phyloP scores from a whole-genome alignment of 2,113 vertebrate genomes.

The Dromas ardeola region DNA sequence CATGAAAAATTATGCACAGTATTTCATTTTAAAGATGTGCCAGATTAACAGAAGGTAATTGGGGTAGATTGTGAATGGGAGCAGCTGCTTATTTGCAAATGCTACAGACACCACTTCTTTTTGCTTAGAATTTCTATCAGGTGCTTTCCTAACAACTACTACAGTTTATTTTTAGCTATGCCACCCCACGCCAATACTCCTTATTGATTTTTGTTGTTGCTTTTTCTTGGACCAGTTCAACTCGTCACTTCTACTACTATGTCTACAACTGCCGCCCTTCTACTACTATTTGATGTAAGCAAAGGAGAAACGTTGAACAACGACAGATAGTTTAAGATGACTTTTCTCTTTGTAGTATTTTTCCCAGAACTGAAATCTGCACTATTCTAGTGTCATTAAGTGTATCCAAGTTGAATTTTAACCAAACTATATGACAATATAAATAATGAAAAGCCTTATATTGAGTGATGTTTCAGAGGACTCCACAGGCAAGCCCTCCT shows the following conservation, averaged over 20 bases:
- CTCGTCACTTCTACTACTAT: background rate
- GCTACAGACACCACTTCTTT: background rate
- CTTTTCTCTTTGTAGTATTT: background rate
- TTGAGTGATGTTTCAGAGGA: background rate
- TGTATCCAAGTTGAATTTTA: background rate
- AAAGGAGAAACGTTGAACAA: background rate
- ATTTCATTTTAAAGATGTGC: slow-evolving; percentile 46
- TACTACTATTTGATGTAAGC: background rate
- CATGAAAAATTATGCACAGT: slow-evolving; percentile 26
- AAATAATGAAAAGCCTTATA: background rate
- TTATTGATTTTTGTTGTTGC: background rate
- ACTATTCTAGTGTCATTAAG: background rate
- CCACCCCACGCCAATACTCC: background rate
- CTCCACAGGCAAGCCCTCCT: background rate
- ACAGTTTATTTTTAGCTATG: background rate
- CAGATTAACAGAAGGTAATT: slow-evolving; percentile 60
- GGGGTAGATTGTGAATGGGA: background rate
- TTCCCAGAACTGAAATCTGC: background rate
- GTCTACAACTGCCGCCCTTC: background rate
- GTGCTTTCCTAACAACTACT: background rate
- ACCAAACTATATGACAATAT: background rate
- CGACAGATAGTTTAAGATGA: background rate
- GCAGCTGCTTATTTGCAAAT: slow-evolving; percentile 44
- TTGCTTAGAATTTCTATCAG: background rate
- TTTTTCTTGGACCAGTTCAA: background rate